Evolutionary conservation across 2,113 vertebrate genomes (phyloP), one percentile per base, ranked within the genome.

Genomic region (Aramus guarauna): DNA sequence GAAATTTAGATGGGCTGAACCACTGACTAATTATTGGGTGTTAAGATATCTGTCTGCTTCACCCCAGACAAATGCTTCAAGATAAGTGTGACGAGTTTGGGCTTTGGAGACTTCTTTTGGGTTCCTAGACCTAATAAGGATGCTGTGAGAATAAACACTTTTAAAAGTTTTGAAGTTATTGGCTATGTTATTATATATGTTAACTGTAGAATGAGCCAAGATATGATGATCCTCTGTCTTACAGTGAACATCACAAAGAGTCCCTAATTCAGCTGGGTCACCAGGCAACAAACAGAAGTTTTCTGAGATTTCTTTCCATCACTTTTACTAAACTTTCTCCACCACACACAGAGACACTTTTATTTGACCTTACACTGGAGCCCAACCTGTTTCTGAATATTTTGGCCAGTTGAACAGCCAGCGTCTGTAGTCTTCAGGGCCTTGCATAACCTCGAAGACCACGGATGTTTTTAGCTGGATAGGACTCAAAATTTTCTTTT

Each of bases 331-430:
- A 74, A 81, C 68, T 56, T 87, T 86, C 63, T 86, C 53, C 55
- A 81, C 82, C 87, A 94, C 92, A 96, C 86, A 96, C 73, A 96
- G 85, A 96, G 56, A 76, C 36, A 81, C 20, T 76, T 95, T 96
- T 97, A 92, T 93, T 91, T 93, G 90, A 90, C 94, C 60, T 95
- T 76, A 68, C 27, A 22, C 29, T 91, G 92, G 50, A 95, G 50
- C 66, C 86, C 78, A 94, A 92, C 52, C 29, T 83, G 53, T 37
- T 41, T 87, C 43, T 88, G 95, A 96, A 92, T 96, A 84, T 90
- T 93, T 85, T 95, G 79, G 71, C 91, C 74, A 45, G 34, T 68
- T 78, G 60, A 91, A 93, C 73, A 96, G 71, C 50, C 85, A 94
- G n/a, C 79, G 87, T 96, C 82, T 97, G 85, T 96, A 88, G 68